These are phyloP conservation scores for Forbesichthys papilliferus DNA, from an alignment of 2,113 vertebrate genomes.

Conservation along the genomic window DNA sequence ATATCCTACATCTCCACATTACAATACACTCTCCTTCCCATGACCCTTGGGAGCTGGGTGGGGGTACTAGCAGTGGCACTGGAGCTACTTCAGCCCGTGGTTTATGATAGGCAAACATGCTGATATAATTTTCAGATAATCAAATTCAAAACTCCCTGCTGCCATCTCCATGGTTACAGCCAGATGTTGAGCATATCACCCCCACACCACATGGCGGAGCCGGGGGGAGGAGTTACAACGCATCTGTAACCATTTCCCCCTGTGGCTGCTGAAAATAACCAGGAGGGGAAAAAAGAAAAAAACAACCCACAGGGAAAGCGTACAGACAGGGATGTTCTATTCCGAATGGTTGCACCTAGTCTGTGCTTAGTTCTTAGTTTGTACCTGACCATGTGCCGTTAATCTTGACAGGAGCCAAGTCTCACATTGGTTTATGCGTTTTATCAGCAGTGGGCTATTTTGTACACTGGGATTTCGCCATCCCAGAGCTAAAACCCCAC, in stretches of 20 bases:
- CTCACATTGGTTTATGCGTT: no score
- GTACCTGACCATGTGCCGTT: no score
- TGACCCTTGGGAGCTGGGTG: no score
- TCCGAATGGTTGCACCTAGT: not conserved
- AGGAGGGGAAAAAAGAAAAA: constrained; percentile 39
- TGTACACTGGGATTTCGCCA: no score
- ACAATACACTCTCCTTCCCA: constrained; percentile 15
- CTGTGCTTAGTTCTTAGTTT: not conserved
- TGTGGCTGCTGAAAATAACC: constrained; percentile 70
- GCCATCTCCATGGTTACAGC: constrained; percentile 66
- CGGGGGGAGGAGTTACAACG: constrained; percentile 41
- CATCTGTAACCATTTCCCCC: constrained; percentile 67
- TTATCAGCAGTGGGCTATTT: no score
- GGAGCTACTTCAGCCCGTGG: not conserved
- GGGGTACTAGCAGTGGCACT: not conserved
- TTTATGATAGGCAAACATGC: not conserved
- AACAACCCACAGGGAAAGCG: not conserved
- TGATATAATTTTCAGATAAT: constrained; percentile 33
- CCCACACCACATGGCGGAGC: constrained; percentile 34
- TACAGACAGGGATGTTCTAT: constrained; percentile 10
- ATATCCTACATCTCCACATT: constrained; percentile 23
- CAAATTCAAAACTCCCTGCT: constrained; percentile 36
- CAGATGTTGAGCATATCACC: constrained; percentile 70
- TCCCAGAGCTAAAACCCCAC: no score
- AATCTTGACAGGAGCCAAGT: no score